These are phyloP conservation scores for Cololabis saira DNA, from an alignment of 2,113 vertebrate genomes.

Conservation along the genomic window DNA sequence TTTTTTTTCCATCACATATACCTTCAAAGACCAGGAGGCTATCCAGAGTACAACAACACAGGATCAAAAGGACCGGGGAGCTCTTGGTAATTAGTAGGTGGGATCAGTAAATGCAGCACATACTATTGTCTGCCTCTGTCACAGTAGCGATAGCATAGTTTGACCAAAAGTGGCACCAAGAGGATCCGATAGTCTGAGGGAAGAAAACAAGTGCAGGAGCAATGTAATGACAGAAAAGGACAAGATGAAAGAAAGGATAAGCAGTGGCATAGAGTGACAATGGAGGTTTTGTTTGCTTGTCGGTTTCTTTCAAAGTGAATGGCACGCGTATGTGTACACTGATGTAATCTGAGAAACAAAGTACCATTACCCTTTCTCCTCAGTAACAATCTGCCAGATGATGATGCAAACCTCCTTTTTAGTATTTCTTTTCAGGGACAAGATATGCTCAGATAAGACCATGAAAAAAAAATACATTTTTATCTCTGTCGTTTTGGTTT, in stretches of 20 bases:
- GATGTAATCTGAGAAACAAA: conserved; percentile 55
- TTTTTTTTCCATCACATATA: conserved; percentile 64
- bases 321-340: conserved; percentile 43
- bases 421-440: conserved; percentile 4
- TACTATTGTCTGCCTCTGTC: conserved; percentile 64
- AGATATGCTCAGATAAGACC: conserved; percentile 14
- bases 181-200: conserved; percentile 30
- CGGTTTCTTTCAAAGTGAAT: conserved; percentile 46
- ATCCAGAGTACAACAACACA: conserved; percentile 58
- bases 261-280: conserved; percentile 33
- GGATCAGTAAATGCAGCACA: conserved; percentile 67
- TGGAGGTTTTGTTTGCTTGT: conserved; percentile 33
- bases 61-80: conserved; percentile 71
- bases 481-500: background rate
- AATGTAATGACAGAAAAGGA: conserved; percentile 10
- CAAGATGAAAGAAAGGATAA: conserved; percentile 50
- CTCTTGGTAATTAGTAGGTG: conserved; percentile 74
- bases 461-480: background rate
- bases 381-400: conserved; percentile 33
- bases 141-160: conserved; percentile 51
- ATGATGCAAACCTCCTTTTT: conserved; percentile 20
- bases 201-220: background rate
- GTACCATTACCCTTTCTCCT: conserved; percentile 50
- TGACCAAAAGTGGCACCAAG: conserved; percentile 46
- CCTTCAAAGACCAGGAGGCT: conserved; percentile 74